Base-by-base conservation (phyloP, 2,113 vertebrate species). In the Leptocoma aspasia region DNA sequence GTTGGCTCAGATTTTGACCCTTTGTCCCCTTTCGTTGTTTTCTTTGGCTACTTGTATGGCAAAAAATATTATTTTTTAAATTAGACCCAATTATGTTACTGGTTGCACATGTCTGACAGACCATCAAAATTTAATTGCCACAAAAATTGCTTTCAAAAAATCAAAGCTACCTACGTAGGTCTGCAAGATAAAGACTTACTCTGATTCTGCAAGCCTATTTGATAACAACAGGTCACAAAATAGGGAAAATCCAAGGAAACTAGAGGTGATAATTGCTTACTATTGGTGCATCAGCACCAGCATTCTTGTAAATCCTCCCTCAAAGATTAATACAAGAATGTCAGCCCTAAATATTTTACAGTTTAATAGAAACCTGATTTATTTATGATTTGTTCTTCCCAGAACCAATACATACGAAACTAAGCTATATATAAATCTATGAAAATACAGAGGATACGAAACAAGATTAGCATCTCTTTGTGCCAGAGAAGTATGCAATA, bases 1-100 rank as follows among this genome's bases (percentile, higher is more conserved):
- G 95, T 96, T 76, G 72, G 88, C 59, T 92, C 35, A 82, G 86
- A 84, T 96, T 96, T 96, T 97, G 96, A 97, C 94, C 89, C 89
- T 87, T 95, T 95, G 93, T 82, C 76, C 69, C 79, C 44, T 64
- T 90, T 83, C 15, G 27, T 89, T 97, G 80, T 97, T 97, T 97
- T 93, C 66, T 95, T 97, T 97, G 97, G 96, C 96, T 97, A 97
- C 95, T 90, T 91, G 81, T 86, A 80, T 37, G 86, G 72, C 44
- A 94, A 96, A 95, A 92, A 89, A 65, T 96, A 89, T 86, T 96
- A 76, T 95, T 93, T 92, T 95, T 82, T 59, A 94, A 94, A 92
- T 94, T 95, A 95, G 31, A 94, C 41, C 76, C 83, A 97, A 96
- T 97, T 96, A 95, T 4, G 5, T 94, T 96, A 66, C 71, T 93